These are phyloP conservation scores for Miniopterus natalensis DNA, from an alignment of 2,113 vertebrate species.

Conservation along the genomic window DNA sequence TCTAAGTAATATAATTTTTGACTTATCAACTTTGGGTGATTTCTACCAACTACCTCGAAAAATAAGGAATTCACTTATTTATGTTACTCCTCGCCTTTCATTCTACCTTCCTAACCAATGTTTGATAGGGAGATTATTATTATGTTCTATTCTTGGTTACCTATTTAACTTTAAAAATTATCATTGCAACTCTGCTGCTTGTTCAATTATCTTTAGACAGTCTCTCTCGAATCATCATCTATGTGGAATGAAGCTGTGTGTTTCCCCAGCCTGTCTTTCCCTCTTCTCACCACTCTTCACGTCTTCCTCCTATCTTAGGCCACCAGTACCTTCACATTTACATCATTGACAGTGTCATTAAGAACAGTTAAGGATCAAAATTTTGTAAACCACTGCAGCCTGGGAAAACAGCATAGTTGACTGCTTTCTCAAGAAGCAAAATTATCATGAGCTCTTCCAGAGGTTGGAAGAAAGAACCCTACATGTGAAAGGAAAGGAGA, in stretches of 20 bases:
- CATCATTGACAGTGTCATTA: not conserved
- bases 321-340: not conserved
- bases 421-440: not conserved
- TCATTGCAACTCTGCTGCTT: not conserved
- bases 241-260: not conserved
- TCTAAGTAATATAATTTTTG: not conserved
- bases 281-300: not conserved
- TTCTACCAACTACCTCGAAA: not conserved
- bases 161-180: conserved; percentile 6
- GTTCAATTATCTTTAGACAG: not conserved
- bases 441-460: not conserved
- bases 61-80: not conserved
- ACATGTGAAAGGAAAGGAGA: not conserved
- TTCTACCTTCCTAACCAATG: not conserved
- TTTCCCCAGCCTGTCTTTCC: not conserved
- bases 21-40: not conserved
- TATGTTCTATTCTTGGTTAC: not conserved
- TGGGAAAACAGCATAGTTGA: not conserved
- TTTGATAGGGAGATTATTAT: not conserved
- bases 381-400: not conserved
- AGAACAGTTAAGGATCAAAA: not conserved
- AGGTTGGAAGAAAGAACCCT: not conserved
- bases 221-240: not conserved
- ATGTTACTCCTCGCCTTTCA: not conserved
- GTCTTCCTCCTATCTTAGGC: not conserved